Percentiles rank a stretch among this genome's conserved stretches.
These are phyloP conservation scores for Lepidochitona cinerea DNA, from an alignment of 2,888 invertebrate genomes.

Conservation along the genomic window DNA sequence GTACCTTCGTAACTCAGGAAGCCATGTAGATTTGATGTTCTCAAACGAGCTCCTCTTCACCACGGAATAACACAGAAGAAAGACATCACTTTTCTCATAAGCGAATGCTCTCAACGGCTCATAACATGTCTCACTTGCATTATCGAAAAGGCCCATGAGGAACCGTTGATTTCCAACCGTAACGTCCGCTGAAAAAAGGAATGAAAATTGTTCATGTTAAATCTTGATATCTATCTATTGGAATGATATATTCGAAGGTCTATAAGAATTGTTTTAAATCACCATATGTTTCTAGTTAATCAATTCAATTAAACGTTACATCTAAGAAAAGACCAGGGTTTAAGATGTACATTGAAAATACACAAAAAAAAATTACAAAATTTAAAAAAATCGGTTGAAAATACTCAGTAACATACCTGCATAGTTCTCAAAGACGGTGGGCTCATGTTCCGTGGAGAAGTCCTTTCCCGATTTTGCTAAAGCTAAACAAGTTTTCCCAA, in stretches of 20 bases:
- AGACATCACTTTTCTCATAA: not conserved
- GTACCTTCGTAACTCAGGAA: not conserved
- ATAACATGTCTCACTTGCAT: not conserved
- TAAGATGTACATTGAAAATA: not conserved
- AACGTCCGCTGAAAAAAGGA: not conserved
- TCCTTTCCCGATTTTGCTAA: not conserved
- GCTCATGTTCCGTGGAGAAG: not conserved
- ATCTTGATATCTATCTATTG: not conserved
- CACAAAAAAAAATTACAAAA: not conserved
- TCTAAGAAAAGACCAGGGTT: no score
- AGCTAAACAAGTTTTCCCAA: not conserved
- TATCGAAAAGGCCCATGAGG: not conserved
- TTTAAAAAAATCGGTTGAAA: not conserved
- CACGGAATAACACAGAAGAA: not conserved
- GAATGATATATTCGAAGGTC: no score
- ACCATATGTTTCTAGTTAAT: no score
- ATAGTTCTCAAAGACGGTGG: slow-evolving; percentile 3
- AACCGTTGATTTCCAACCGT: not conserved
- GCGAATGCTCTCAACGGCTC: not conserved
- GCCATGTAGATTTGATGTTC: not conserved
- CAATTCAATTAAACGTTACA: no score
- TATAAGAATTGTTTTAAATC: no score
- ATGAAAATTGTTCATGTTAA: not conserved
- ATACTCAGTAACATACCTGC: not conserved
- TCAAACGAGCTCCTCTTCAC: not conserved